A percentile compares a stretch with the other conserved stretches of the same genome.
Conservation (phyloP, 2,113 vertebrate genomes). For the Anas platyrhynchos region DNA sequence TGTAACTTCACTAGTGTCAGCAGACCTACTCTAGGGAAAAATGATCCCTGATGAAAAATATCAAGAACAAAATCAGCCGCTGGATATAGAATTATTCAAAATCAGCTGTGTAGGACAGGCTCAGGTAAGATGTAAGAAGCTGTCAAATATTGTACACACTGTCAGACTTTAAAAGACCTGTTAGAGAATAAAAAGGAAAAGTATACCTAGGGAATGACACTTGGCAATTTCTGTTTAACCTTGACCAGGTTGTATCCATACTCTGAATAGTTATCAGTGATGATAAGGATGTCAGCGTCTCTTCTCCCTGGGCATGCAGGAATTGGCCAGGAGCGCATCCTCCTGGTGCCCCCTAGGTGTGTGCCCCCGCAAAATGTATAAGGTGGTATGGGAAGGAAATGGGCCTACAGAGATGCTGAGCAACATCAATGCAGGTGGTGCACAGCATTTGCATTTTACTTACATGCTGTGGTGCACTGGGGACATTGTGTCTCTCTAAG, state of each 20-base stretch:
- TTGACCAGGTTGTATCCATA: not conserved
- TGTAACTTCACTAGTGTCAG: not conserved
- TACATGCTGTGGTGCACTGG: not conserved
- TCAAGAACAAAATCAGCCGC: not conserved
- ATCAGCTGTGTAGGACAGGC: not conserved
- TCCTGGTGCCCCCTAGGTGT: not conserved
- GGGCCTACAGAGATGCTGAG: not conserved
- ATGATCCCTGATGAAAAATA: not conserved
- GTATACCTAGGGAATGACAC: not conserved
- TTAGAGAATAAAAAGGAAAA: not conserved
- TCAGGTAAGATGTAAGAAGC: not conserved
- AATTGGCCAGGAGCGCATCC: not conserved
- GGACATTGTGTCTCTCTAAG: conserved; percentile 40
- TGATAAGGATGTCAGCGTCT: accelerated
- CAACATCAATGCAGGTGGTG: accelerated
- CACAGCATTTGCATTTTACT: not conserved
- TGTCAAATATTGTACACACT: not conserved
- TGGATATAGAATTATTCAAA: conserved; percentile 38
- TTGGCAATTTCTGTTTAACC: conserved; percentile 8
- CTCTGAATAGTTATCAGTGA: not conserved
- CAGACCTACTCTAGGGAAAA: not conserved
- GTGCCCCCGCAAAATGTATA: not conserved
- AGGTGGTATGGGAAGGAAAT: not conserved
- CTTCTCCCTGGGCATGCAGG: not conserved
- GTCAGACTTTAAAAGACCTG: conserved; percentile 12